Base-by-base conservation (phyloP, 1,140 invertebrate species). In the Cryptotermes secundus region DNA sequence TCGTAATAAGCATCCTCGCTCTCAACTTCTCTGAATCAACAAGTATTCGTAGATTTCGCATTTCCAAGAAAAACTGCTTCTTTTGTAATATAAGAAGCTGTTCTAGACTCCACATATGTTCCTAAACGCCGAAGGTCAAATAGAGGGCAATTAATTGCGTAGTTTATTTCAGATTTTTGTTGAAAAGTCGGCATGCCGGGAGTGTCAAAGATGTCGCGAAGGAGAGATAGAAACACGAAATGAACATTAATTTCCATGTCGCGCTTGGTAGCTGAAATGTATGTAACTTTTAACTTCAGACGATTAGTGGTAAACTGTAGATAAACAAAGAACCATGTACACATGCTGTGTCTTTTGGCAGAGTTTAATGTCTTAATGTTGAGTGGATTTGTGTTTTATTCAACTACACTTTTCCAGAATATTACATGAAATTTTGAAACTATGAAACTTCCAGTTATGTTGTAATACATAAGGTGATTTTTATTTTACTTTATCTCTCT, bases 141-240 rank as follows among this genome's bases (percentile, higher is more conserved):
- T 72, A 31, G 59, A 72, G 59, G 59, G n/a, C 59, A 72, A 3
- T 72, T 72, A 72, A 72, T 72, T 72, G 59, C 59, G 59, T 72
- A 6, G 59, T 31, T 72, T 72, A 31, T 72, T 26, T 72, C 31
- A 72, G 26, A 72, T 31, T 72, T 72, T 72, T 72, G 59, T 72
- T 72, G n/a, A 26, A 31, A 72, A 72, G 59, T 72, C 59, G 59
- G 59, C 59, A 72, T 72, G 59, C 31, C 24, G 53, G 31, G 14
- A 19, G 45, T 49, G 45, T 49, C 45, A 49, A 12, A 12, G 38
- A 59, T 59, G 53, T n/a, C 53, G 59, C 9, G 59, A 72, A 72
- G n/a, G 59, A 72, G 6, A 72, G n/a, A 59, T 59, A 59, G 16
- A 59, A 19, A 26, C 24, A 3, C 3, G 26, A 6, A 72, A 26